phyloP scores from a whole-genome alignment of 2,888 invertebrate genomes.

The Tachina grossa region DNA sequence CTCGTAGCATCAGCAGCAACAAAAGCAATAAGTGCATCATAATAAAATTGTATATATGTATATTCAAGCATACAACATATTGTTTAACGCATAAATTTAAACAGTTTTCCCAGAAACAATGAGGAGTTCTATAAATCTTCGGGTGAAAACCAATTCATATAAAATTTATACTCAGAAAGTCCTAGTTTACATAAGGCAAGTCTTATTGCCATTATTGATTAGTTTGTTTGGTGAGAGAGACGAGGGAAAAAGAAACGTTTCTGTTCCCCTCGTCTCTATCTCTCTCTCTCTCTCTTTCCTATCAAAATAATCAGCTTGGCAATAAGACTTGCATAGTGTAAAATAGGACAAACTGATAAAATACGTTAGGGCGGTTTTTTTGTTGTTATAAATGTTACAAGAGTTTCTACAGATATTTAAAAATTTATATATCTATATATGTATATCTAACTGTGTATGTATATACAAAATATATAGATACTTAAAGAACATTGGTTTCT shows the following conservation, averaged over 20 bases:
- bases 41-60: not conserved
- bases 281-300: too few species aligned
- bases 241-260: too few species aligned
- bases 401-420: not conserved
- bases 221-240: too few species aligned
- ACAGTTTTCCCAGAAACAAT: conserved; percentile 54
- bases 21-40: conserved; percentile 37
- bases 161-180: conserved; percentile 42
- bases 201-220: too few species aligned
- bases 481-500: too few species aligned
- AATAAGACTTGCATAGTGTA: too few species aligned
- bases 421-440: not conserved
- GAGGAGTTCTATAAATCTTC: conserved; percentile 34
- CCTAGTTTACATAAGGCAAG: too few species aligned
- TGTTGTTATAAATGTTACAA: conserved; percentile 7
- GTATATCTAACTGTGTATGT: too few species aligned
- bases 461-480: too few species aligned
- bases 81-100: conserved; percentile 67
- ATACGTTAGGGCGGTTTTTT: conserved; percentile 25
- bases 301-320: too few species aligned
- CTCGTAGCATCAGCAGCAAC: conserved; percentile 45
- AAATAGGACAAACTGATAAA: conserved; percentile 56
- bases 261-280: too few species aligned
- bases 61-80: conserved; percentile 18
- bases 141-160: conserved; percentile 57